Conservation (phyloP, 2,797 vertebrate genomes). For the Notolepis coatsorum region DNA sequence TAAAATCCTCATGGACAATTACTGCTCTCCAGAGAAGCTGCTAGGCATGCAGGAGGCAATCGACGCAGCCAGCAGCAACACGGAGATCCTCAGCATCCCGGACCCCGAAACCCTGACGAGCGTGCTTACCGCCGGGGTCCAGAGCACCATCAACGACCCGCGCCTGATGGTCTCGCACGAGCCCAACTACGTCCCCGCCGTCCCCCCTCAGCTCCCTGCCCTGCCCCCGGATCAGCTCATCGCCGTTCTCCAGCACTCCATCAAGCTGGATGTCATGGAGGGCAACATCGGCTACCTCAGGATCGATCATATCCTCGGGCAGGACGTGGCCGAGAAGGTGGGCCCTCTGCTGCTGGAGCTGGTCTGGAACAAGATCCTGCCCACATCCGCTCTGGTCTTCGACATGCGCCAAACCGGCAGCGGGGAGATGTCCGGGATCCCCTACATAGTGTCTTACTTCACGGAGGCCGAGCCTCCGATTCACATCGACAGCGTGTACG, state of each 20-base stretch:
- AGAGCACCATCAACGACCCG: slow-evolving; percentile 87
- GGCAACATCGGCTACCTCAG: slow-evolving; percentile 91
- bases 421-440: slow-evolving; percentile 89
- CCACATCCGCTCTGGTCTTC: slow-evolving; percentile 91
- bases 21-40: slow-evolving; percentile 94
- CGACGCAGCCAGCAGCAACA: slow-evolving; percentile 84
- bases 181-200: slow-evolving; percentile 75
- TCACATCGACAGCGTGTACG: slow-evolving; percentile 91
- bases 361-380: slow-evolving; percentile 89
- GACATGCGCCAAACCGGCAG: slow-evolving; percentile 88
- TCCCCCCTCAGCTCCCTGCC: slow-evolving; percentile 54
- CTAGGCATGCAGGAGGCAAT: slow-evolving; percentile 91
- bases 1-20: slow-evolving; percentile 91
- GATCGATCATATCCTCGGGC: slow-evolving; percentile 90
- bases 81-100: slow-evolving; percentile 88
- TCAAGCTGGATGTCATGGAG: slow-evolving; percentile 88
- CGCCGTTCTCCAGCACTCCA: slow-evolving; percentile 80
- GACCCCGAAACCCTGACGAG: slow-evolving; percentile 85
- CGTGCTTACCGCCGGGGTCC: slow-evolving; percentile 87
- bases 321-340: slow-evolving; percentile 86
- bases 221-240: slow-evolving; percentile 85
- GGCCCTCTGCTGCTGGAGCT: slow-evolving; percentile 85
- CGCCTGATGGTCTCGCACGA: slow-evolving; percentile 90
- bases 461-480: slow-evolving; percentile 80
- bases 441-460: slow-evolving; percentile 93